phyloP scores from a whole-genome alignment of 92 coral and sea anemone genomes.

The Porites cylindrica region DNA sequence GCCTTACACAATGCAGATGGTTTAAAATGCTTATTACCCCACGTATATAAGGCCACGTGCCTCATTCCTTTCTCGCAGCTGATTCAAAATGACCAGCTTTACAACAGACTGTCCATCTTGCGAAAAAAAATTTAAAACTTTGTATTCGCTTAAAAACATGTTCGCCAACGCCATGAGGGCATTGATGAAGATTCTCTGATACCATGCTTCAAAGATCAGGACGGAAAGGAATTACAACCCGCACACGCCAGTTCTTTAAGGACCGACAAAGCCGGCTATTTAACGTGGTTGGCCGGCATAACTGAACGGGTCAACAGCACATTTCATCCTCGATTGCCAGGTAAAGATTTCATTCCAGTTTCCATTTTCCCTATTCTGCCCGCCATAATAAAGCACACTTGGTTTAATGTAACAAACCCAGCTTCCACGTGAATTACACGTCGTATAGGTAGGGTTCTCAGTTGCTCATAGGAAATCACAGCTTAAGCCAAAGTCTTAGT shows the following conservation, averaged over 20 bases:
- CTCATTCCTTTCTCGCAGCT: neutral
- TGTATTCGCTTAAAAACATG: neutral
- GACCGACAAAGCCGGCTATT: neutral
- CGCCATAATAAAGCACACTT: too few species aligned
- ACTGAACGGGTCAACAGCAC: neutral
- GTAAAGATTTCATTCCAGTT: neutral
- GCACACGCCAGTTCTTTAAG: neutral
- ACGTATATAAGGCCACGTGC: neutral
- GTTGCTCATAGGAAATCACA: too few species aligned
- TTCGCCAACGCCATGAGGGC: neutral
- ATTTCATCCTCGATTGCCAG: slow-evolving; percentile 12
- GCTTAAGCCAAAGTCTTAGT: too few species aligned
- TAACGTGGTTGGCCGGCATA: neutral
- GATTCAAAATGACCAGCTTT: neutral
- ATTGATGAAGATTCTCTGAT: neutral
- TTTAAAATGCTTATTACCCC: too few species aligned
- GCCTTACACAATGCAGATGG: too few species aligned
- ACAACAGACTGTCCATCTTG: neutral
- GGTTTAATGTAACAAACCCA: too few species aligned
- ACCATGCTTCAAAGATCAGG: slow-evolving; percentile 1
- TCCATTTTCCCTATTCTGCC: neutral
- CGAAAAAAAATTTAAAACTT: neutral
- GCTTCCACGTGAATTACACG: too few species aligned
- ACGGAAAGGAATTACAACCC: neutral
- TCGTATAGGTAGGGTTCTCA: too few species aligned